Percentiles rank a stretch among this genome's conserved stretches.
Evolutionary conservation across 1,140 invertebrate genomes (phyloP).

Genomic region (Drosophila repleta): DNA sequence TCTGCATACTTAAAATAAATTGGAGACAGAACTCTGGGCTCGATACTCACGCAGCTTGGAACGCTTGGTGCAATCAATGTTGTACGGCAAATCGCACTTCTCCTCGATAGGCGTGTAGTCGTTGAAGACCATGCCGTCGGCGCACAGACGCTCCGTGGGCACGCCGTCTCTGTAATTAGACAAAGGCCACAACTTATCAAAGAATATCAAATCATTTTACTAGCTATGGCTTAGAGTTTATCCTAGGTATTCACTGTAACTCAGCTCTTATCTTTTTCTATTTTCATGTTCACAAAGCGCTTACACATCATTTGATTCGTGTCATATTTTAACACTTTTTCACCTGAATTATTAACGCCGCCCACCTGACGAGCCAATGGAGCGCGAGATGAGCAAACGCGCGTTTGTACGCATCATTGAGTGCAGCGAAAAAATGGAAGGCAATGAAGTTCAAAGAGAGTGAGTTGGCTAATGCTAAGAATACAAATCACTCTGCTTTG

Average conservation of each 20-base stretch:
- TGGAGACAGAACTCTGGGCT: slow-evolving; percentile 8
- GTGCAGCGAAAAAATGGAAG: neutral
- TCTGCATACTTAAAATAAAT: slow-evolving; percentile 58
- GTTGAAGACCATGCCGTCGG: slow-evolving; percentile 96
- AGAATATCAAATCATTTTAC: no score
- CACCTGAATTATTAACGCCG: slow-evolving; percentile 42
- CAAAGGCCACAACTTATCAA: neutral
- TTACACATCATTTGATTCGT: slow-evolving; percentile 18
- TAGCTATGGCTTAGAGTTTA: no score
- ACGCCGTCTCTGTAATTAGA: slow-evolving; percentile 86
- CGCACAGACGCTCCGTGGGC: slow-evolving; percentile 91
- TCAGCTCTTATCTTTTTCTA: neutral
- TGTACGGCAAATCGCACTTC: slow-evolving; percentile 94
- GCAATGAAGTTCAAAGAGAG: neutral
- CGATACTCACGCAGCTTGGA: slow-evolving; percentile 90
- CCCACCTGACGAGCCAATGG: slow-evolving; percentile 28
- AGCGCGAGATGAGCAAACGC: slow-evolving; percentile 34
- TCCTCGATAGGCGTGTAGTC: slow-evolving; percentile 92
- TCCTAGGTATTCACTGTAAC: neutral
- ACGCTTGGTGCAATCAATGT: slow-evolving; percentile 91
- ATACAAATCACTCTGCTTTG: neutral
- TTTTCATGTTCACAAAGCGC: neutral
- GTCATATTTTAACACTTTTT: slow-evolving; percentile 44
- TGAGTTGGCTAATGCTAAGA: slow-evolving; percentile 4
- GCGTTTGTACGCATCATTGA: slow-evolving; percentile 36